phyloP scores from a whole-genome alignment of 1,140 invertebrate species.

The Euwallacea fornicatus region DNA sequence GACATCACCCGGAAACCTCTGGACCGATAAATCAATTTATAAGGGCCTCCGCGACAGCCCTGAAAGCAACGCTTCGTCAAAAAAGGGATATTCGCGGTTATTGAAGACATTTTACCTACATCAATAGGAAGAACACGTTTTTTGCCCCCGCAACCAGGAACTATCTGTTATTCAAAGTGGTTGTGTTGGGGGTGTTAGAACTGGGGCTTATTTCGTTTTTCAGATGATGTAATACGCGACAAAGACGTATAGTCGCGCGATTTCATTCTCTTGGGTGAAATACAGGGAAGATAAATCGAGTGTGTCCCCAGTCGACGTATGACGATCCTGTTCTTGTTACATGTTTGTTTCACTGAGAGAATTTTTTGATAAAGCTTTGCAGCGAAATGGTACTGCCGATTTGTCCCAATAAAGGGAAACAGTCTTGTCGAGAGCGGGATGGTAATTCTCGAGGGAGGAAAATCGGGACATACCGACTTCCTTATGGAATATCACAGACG shows the following conservation, averaged over 20 bases:
- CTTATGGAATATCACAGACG: too few relatives aligned
- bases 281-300: constrained; percentile 45
- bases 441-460: too few relatives aligned
- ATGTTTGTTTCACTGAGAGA: constrained; percentile 23
- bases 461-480: too few relatives aligned
- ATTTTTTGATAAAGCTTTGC: constrained; percentile 21
- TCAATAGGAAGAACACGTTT: constrained; percentile 27
- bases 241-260: constrained; percentile 38
- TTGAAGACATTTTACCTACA: constrained; percentile 11
- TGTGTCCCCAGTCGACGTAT: constrained; percentile 41
- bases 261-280: constrained; percentile 41
- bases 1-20: not conserved
- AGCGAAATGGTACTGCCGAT: not conserved
- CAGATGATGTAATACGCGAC: constrained; percentile 35
- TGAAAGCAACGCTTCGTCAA: not conserved
- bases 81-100: not conserved
- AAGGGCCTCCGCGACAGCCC: not conserved
- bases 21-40: not conserved
- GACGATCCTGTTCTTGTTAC: constrained; percentile 42
- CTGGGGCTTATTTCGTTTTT: constrained; percentile 25
- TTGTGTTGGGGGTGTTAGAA: constrained; percentile 17
- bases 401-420: not conserved
- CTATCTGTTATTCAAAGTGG: constrained; percentile 33
- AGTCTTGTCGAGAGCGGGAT: too few relatives aligned
- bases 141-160: constrained; percentile 16